Evolutionary conservation across 1,140 invertebrate genomes (phyloP), one percentile per base, ranked within the genome.

Genomic region (Drosophila obscura): DNA sequence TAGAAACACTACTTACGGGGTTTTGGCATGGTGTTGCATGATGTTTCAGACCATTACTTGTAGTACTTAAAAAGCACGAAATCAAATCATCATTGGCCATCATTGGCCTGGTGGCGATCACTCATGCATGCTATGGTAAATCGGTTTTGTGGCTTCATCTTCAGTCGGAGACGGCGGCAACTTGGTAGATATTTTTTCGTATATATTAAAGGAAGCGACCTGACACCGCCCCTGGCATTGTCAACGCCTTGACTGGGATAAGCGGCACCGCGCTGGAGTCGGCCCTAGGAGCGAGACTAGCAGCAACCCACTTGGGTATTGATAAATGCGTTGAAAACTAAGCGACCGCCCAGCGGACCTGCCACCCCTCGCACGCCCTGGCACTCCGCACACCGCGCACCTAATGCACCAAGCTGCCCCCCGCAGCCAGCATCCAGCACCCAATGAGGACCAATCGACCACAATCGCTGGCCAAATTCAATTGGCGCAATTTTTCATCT

Each of bases 271-370:
- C 13, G 19, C n/a, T 11, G 31, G 0, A 8, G 2, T 15, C n/a
- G 64, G 43, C 44, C 46, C 51, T 55, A 41, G 71, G 60, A 28
- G 44, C 35, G 63, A 46, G 39, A 44, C 19, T 19, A 19, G 22
- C 22, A 19, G 19, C 49, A 45, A 72, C 45, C 83, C 82, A 87
- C 82, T 87, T 87, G 82, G 78, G 83, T 82, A 87, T 87, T 87
- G 83, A 87, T 87, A 87, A 87, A 87, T 87, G 82, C 78, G 82
- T 87, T 88, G 82, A 87, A 87, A 82, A 88, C 78, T 87, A 88
- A 87, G 82, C 75, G 82, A 87, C 82, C 82, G 82, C 82, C 82
- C 82, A 85, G 82, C 87, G 80, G 82, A 85, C 35, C 81, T 85
- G 69, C 69, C 62, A 60, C 55, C 26, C 50, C 45, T 39, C 22